Conservation (phyloP, 2,888 invertebrate species). For the Melieria crassipennis region DNA sequence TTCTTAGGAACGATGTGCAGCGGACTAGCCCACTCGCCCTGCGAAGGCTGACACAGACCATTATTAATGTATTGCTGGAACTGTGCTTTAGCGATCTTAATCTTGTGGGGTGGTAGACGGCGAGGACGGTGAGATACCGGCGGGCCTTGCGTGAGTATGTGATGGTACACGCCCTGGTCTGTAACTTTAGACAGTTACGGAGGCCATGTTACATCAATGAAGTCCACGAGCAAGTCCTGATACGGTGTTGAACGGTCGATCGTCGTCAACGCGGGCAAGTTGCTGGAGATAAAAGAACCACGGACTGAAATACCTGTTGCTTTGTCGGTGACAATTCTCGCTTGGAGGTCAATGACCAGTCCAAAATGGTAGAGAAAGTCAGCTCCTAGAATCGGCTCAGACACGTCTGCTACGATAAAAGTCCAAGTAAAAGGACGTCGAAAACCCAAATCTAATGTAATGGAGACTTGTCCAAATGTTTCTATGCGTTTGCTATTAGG, state of each 20-base stretch:
- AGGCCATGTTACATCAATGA: slow-evolving; percentile 13
- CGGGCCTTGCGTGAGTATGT: slow-evolving; percentile 12
- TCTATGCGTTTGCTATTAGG: slow-evolving; percentile 20
- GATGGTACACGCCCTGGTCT: background rate
- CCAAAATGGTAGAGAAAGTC: slow-evolving; percentile 10
- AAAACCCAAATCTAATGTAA: slow-evolving; percentile 25
- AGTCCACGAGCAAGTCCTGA: background rate
- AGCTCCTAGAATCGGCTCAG: slow-evolving; percentile 21
- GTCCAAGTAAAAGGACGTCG: slow-evolving; percentile 30
- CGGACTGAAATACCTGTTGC: background rate
- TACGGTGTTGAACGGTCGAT: background rate
- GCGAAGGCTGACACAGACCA: slow-evolving; percentile 6
- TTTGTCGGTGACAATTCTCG: slow-evolving; percentile 19
- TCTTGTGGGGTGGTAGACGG: slow-evolving; percentile 11
- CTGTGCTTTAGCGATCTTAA: slow-evolving; percentile 1
- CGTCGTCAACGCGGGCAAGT: too few species aligned
- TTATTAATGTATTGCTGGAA: slow-evolving; percentile 6
- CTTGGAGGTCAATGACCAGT: background rate
- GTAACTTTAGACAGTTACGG: background rate
- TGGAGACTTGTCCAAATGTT: slow-evolving; percentile 25
- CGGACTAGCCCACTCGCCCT: slow-evolving; percentile 15
- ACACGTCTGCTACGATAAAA: slow-evolving; percentile 34
- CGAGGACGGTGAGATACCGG: background rate
- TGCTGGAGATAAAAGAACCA: too few species aligned
- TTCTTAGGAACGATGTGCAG: slow-evolving; percentile 18